Evolutionary conservation across 2,888 invertebrate species (phyloP), one percentile per base, ranked within the genome.

Genomic region (Boloria selene): DNA sequence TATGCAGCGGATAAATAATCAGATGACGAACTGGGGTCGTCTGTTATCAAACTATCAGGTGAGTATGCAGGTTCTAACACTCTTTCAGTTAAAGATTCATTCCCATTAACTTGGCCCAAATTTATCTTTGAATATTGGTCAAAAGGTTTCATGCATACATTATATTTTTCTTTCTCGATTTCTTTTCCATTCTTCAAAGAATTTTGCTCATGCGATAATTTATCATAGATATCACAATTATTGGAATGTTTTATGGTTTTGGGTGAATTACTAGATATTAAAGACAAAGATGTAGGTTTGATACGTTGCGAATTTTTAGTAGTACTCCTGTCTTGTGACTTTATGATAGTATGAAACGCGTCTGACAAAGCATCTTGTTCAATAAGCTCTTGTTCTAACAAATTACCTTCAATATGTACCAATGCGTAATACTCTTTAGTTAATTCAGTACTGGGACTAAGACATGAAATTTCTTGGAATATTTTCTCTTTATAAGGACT

Each of bases 281-380:
- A 83, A 72, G 83, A 84, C 61, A 90, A 75, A 51, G 90, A 84
- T 69, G 87, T 87, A 61, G 87, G 88, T 73, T 88, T 88, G 68
- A 73, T 79, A 61, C 77, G 79, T 71, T 79, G 81, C 49, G 75
- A 68, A 64, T 70, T 72, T 76, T 82, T 80, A 70, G 75, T 78
- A 65, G 76, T 68, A 70, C 81, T 77, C 64, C 78, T 79, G 66
- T 77, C 73, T 80, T 86, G 87, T 3, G 82, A 77, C 76, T 85
- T 85, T 74, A 86, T 87, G 67, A 93, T 92, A 65, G 87, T 88
- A 68, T 90, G 84, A 80, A 93, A 93, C 56, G 92, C 92, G 77
- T 85, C 84, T 51, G 92, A 91, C 49, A 93, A 81, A 53, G 84
- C 89, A 77, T 93, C 93, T 78, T 93, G 93, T 79, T 93, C 93